phyloP scores from a whole-genome alignment of 2,888 invertebrate genomes.

The Pogonocherus hispidulus region DNA sequence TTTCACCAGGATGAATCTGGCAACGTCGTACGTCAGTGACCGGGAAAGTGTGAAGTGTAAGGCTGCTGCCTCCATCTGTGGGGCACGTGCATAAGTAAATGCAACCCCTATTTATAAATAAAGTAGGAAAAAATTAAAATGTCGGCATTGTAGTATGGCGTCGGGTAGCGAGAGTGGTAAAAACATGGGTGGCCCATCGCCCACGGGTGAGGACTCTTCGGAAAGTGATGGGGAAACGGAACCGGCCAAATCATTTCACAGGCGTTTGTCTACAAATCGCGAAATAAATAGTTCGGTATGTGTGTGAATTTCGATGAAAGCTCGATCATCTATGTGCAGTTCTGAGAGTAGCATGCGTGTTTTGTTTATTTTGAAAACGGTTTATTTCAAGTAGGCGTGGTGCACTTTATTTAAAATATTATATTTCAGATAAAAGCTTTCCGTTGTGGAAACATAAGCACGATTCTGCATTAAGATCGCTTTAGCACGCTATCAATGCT shows the following conservation, averaged over 20 bases:
- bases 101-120: constrained; percentile 46
- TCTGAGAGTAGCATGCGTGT: constrained; percentile 56
- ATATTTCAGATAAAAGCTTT: constrained; percentile 34
- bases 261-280: constrained; percentile 86
- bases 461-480: constrained; percentile 39
- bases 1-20: not conserved
- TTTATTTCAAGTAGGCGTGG: constrained; percentile 49
- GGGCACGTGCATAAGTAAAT: constrained; percentile 28
- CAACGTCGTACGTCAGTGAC: constrained; percentile 5
- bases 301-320: constrained; percentile 51
- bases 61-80: constrained; percentile 29
- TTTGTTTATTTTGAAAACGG: constrained; percentile 44
- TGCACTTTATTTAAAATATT: constrained; percentile 38
- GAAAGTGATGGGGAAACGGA: constrained; percentile 89
- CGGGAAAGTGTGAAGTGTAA: constrained; percentile 1
- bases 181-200: constrained; percentile 62
- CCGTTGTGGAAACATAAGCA: constrained; percentile 33
- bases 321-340: constrained; percentile 38
- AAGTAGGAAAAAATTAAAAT: constrained; percentile 53
- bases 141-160: constrained; percentile 64
- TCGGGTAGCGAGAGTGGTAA: constrained; percentile 64
- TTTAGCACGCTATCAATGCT: constrained; percentile 47
- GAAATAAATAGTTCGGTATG: constrained; percentile 86
- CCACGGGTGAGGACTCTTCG: constrained; percentile 74
- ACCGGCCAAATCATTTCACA: constrained; percentile 81